Percentiles rank a stretch among this genome's conserved stretches.
Evolutionary conservation across 2,888 invertebrate genomes (phyloP).

Genomic region (Merodon equestris): DNA sequence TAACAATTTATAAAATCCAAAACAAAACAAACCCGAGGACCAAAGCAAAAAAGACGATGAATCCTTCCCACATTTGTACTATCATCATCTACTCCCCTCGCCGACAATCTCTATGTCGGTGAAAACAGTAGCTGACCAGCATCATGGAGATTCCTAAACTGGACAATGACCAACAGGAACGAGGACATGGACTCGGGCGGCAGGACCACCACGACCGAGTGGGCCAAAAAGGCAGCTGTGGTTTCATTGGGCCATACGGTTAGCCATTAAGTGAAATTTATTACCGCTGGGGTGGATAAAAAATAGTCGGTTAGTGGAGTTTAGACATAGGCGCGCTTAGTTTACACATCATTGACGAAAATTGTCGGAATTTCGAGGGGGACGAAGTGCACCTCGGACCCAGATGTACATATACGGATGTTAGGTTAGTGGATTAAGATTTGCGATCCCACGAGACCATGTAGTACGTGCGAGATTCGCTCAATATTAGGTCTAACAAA

Average conservation of each 20-base stretch:
- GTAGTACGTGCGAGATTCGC: too few species aligned
- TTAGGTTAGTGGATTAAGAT: too few species aligned
- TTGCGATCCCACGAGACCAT: too few species aligned
- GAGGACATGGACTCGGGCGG: not conserved
- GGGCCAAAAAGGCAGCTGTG: slow-evolving; percentile 42
- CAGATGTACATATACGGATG: too few species aligned
- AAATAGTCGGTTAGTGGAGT: slow-evolving; percentile 47
- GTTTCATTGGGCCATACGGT: slow-evolving; percentile 54
- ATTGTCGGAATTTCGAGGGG: too few species aligned
- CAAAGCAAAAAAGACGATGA: not conserved
- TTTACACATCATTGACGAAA: slow-evolving; percentile 48
- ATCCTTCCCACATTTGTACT: slow-evolving; percentile 19
- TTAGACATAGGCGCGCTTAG: slow-evolving; percentile 57
- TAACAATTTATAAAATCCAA: slow-evolving; percentile 24
- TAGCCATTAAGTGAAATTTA: slow-evolving; percentile 63
- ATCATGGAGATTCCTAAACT: slow-evolving; percentile 7
- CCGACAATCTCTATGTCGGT: slow-evolving; percentile 2
- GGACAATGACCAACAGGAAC: slow-evolving; percentile 11
- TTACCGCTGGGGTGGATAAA: slow-evolving; percentile 55
- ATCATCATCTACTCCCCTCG: not conserved
- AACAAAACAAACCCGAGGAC: slow-evolving; percentile 4
- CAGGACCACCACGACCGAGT: not conserved
- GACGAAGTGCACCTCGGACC: too few species aligned
- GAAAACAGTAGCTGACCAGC: slow-evolving; percentile 27
- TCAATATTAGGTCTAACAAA: too few species aligned